phyloP scores from a whole-genome alignment of 2,888 invertebrate genomes.

The Melieria omissa region DNA sequence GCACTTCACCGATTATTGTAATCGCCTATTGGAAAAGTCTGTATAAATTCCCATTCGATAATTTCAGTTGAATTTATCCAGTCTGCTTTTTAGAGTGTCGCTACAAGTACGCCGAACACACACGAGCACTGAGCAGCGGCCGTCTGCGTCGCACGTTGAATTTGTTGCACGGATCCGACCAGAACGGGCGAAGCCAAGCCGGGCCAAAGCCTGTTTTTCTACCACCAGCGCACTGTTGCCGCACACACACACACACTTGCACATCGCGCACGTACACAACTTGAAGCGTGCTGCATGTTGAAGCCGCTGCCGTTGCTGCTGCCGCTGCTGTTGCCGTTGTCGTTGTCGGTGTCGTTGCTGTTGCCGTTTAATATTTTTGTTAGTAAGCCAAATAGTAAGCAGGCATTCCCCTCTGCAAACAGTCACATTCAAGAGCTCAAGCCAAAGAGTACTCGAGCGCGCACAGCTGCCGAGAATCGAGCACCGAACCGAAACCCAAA shows the following conservation, averaged over 20 bases:
- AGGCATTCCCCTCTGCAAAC: conserved; percentile 69
- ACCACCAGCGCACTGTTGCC: neutral
- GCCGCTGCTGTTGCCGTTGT: neutral
- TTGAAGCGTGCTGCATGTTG: conserved; percentile 1
- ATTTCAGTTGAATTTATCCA: too few species aligned
- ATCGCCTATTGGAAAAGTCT: too few species aligned
- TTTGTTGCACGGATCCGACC: neutral
- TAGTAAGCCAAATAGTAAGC: conserved; percentile 69
- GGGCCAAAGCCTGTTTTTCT: neutral
- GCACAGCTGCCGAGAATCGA: conserved; percentile 33
- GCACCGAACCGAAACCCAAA: conserved; percentile 15
- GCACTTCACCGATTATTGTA: too few species aligned
- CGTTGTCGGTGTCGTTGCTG: neutral
- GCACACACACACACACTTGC: neutral
- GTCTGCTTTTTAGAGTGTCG: too few species aligned
- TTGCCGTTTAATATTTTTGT: conserved; percentile 60
- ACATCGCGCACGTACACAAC: neutral
- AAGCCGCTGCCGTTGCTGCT: neutral
- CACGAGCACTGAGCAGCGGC: neutral
- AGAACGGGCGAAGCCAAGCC: neutral
- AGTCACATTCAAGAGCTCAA: conserved; percentile 68
- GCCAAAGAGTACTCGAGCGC: conserved; percentile 68
- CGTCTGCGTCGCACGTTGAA: neutral
- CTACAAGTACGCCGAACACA: neutral
- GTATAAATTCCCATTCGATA: too few species aligned